Percentiles rank a stretch among this genome's conserved stretches.
Conservation (phyloP, 2,113 vertebrate species). For the Lonchura striata region DNA sequence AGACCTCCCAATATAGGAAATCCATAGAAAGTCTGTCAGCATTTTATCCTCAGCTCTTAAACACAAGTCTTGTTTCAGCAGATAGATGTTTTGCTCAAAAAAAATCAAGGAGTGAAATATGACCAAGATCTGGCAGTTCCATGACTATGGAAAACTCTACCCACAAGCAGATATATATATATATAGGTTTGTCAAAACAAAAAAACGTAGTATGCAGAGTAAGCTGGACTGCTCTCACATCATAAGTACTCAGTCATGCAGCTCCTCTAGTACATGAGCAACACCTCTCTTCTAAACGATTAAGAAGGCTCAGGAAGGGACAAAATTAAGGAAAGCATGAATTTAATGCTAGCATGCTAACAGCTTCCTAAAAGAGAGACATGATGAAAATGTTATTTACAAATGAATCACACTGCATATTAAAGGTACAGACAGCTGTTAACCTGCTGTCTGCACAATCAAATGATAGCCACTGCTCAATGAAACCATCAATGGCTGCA, state of each 20-base stretch:
- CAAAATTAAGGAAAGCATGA: background rate
- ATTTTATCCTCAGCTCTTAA: background rate
- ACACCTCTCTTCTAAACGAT: background rate
- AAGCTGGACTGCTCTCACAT: background rate
- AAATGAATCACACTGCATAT: background rate
- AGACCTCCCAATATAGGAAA: background rate
- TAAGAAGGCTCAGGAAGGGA: background rate
- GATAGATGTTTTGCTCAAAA: background rate
- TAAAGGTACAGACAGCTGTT: background rate
- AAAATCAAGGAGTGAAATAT: background rate
- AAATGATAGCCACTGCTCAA: background rate
- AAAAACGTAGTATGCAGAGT: background rate
- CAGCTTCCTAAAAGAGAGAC: background rate
- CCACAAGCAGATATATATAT: background rate
- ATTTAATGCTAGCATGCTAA: background rate
- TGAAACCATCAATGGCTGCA: background rate
- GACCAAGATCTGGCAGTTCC: background rate
- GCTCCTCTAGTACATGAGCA: background rate
- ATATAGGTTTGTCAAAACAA: conserved; percentile 26
- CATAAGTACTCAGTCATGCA: background rate
- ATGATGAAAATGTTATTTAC: background rate
- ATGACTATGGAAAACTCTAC: background rate
- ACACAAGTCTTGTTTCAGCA: background rate
- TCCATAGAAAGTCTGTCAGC: background rate
- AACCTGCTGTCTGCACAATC: background rate